Evolutionary conservation across 2,797 vertebrate species (phyloP).

Genomic region (Halcyon smyrnensis): DNA sequence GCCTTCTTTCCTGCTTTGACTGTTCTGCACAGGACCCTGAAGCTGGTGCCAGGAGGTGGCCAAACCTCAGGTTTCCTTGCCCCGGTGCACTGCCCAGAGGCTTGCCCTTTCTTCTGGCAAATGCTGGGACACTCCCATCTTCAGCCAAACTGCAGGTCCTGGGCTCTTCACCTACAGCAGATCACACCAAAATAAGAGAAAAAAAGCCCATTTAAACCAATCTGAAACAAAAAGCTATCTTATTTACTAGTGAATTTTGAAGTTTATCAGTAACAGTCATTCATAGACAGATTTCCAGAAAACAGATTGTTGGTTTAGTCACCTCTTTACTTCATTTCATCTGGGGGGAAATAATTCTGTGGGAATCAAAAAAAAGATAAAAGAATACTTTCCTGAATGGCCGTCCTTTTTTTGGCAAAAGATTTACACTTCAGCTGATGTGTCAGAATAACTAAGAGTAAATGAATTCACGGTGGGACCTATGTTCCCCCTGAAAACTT

Average conservation of each 20-base stretch:
- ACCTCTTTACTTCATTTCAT: neutral
- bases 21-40: neutral
- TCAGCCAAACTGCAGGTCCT: neutral
- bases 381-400: neutral
- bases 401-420: neutral
- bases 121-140: neutral
- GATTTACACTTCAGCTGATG: neutral
- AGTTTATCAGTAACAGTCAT: neutral
- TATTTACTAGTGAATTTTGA: neutral
- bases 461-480: neutral
- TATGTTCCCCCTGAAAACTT: neutral
- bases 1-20: neutral
- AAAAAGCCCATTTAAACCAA: constrained; percentile 1
- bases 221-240: neutral
- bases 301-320: neutral
- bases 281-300: neutral
- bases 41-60: neutral
- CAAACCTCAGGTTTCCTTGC: neutral
- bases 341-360: neutral
- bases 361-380: neutral
- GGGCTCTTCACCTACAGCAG: neutral
- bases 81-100: neutral
- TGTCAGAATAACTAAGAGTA: neutral
- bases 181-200: neutral
- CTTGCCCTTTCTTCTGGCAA: neutral